Base-by-base conservation (phyloP, 2,888 invertebrate species). In the Podotricha telesiphe region DNA sequence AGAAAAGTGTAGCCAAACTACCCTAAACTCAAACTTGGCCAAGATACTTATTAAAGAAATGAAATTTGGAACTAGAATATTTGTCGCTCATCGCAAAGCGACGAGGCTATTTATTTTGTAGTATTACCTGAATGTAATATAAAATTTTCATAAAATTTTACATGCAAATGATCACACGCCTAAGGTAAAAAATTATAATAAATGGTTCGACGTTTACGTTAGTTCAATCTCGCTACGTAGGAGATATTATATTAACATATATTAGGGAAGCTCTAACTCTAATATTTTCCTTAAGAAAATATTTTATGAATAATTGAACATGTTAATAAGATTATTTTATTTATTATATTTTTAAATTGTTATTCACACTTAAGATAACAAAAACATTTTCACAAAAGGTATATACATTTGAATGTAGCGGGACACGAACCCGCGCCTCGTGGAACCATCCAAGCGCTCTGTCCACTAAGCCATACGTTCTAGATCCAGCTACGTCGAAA, bases 101-200 rank as follows among this genome's bases (percentile, higher is more conserved):
- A 22, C 53, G 28, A 53, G n/a, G 53, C 53, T 53, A 53, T 53
- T 53, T 34, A 53, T 34, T 53, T 53, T 34, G 34, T 53, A 53
- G 17, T n/a, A 4, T n/a, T 11, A 34, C 34, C 34, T 11, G 34
- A 11, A 28, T 34, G 34, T 53, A 34, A 17, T 53, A 53, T 53
- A 22, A 53, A 53, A 53, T 53, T 34, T 53, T 53, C 53, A 34
- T 53, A 53, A 17, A 53, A 53, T 53, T 53, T 53, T 34, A 53
- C 34, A 53, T 53, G 53, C 53, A 53, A 53, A 53, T 53, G 53
- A 2, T 53, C 28, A 34, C n/a, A 53, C 53, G 53, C 53, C 28
- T 53, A 17, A 53, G 34, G 34, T 53, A 53, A 53, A 53, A 53
- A 53, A 53, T 28, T 15, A 28, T 51, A 51, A 51, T 51, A 51